Percentiles rank a stretch among this genome's conserved stretches.
phyloP scores from a whole-genome alignment of 2,113 vertebrate genomes.

The Apeltes quadracus region DNA sequence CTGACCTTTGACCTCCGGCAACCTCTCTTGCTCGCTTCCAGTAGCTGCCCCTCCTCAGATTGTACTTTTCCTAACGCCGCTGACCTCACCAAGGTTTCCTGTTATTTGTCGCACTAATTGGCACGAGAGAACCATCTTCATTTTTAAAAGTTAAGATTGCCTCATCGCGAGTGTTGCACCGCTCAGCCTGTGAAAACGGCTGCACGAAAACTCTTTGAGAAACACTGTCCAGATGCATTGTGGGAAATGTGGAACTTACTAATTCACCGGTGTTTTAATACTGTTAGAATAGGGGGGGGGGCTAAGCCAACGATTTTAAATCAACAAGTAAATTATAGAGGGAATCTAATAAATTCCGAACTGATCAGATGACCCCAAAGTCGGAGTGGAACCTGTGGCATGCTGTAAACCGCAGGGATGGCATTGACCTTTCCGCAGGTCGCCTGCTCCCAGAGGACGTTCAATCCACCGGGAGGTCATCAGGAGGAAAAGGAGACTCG shows the following conservation, averaged over 20 bases:
- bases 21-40: conserved; percentile 8
- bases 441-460: conserved; percentile 15
- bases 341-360: not conserved
- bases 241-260: not conserved
- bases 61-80: not conserved
- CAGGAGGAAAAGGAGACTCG: conserved; percentile 1
- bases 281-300: not conserved
- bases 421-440: conserved; percentile 18
- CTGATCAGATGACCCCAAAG: too few relatives aligned
- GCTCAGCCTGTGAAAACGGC: not conserved
- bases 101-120: not conserved
- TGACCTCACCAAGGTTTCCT: conserved; percentile 4
- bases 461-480: conserved; percentile 30
- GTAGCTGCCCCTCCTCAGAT: conserved; percentile 1
- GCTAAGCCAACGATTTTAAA: too few relatives aligned
- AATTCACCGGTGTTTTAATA: conserved; percentile 5
- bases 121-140: not conserved
- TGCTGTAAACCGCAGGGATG: conserved; percentile 33
- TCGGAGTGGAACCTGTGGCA: conserved; percentile 20
- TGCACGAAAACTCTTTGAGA: not conserved
- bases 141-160: not conserved
- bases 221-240: not conserved
- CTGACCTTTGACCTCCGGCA: conserved; percentile 38
- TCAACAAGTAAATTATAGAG: not conserved
- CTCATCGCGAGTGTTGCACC: not conserved